A percentile compares a stretch with the other conserved stretches of the same genome.
Evolutionary conservation across 2,797 vertebrate genomes (phyloP).

Genomic region (Acrossocheilus fasciatus): DNA sequence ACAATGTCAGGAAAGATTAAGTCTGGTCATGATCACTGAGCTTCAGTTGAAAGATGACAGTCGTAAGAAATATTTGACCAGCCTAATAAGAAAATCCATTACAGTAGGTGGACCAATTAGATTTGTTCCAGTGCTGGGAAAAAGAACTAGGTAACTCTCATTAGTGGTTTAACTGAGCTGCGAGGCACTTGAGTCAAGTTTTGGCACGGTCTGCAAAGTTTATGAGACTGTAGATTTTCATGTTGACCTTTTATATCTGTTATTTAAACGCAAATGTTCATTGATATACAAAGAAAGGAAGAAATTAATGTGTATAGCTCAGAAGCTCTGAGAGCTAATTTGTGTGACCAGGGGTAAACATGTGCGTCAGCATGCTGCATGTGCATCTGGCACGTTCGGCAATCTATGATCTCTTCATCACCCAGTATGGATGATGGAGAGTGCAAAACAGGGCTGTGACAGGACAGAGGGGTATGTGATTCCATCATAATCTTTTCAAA

Average conservation of each 20-base stretch:
- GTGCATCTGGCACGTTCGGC: constrained; percentile 17
- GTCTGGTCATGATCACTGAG: constrained; percentile 41
- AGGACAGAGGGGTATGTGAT: background rate
- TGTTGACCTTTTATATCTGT: constrained; percentile 37
- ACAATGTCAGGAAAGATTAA: constrained; percentile 55
- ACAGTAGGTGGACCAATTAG: constrained; percentile 12
- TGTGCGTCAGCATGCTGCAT: constrained; percentile 24
- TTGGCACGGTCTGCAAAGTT: constrained; percentile 37
- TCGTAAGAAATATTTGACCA: constrained; percentile 3
- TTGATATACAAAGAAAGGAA: constrained; percentile 15
- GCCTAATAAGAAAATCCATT: constrained; percentile 6
- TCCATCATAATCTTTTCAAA: background rate
- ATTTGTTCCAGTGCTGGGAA: constrained; percentile 18
- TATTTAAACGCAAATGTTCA: constrained; percentile 5
- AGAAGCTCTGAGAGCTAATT: constrained; percentile 17
- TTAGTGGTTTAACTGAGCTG: constrained; percentile 46
- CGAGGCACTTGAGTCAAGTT: constrained; percentile 51
- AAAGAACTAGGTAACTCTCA: constrained; percentile 40
- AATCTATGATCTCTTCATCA: background rate
- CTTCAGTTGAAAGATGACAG: constrained; percentile 16
- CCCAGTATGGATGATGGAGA: background rate
- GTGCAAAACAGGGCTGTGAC: constrained; percentile 5
- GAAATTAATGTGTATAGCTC: background rate
- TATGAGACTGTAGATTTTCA: constrained; percentile 45
- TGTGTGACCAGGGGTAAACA: constrained; percentile 23